Evolutionary conservation across 2,113 vertebrate species (phyloP).

Genomic region (Ptilonorhynchus violaceus): DNA sequence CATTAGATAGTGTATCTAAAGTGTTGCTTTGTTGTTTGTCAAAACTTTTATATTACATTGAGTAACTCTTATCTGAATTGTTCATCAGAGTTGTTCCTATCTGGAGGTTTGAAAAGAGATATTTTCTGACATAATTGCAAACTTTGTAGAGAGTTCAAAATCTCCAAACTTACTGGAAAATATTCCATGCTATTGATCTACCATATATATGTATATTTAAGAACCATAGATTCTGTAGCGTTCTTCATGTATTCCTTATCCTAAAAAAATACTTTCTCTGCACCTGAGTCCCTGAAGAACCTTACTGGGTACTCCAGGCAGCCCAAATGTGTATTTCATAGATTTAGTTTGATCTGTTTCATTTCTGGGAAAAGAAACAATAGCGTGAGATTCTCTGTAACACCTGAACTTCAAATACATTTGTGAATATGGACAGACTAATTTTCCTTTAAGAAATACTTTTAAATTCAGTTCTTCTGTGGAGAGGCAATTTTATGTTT

Average conservation of each 20-base stretch:
- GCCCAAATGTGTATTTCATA: background rate
- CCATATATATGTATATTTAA: background rate
- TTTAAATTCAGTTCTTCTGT: background rate
- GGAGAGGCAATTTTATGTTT: background rate
- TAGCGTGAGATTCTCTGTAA: background rate
- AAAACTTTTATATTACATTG: background rate
- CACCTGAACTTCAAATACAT: background rate
- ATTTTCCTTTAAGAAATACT: background rate
- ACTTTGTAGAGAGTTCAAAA: background rate
- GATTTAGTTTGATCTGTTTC: background rate
- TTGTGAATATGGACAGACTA: background rate
- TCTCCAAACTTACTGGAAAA: background rate
- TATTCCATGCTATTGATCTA: background rate
- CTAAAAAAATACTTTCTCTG: background rate
- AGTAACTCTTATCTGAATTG: background rate
- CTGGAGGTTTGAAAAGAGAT: background rate
- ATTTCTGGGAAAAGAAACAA: background rate
- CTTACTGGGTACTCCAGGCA: background rate
- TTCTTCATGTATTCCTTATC: background rate
- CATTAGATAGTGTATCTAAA: background rate
- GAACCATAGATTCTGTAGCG: background rate
- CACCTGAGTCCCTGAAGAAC: background rate
- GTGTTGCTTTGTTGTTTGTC: background rate
- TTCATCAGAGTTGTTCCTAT: background rate
- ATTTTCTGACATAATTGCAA: background rate